phyloP scores from a whole-genome alignment of 2,888 invertebrate genomes.

The Philhelius pedissequus region DNA sequence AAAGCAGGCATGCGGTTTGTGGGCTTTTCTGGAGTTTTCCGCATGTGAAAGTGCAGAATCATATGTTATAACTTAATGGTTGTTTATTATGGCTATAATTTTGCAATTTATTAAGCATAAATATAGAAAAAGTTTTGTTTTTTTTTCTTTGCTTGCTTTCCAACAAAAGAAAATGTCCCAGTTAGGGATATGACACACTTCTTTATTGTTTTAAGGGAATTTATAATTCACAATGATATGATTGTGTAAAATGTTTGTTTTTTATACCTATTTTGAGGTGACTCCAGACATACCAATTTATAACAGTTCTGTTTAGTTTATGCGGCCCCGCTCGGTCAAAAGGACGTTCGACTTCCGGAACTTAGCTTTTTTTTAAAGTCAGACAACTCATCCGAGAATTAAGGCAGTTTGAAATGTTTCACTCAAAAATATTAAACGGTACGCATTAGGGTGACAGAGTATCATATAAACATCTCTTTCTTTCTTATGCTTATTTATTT shows the following conservation, averaged over 20 bases:
- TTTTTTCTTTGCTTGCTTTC: neutral
- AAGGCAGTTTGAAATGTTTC: too few species aligned
- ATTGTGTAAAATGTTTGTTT: neutral
- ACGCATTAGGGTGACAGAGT: too few species aligned
- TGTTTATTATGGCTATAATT: constrained; percentile 48
- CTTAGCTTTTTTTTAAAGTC: too few species aligned
- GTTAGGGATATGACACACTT: neutral
- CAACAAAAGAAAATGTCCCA: neutral
- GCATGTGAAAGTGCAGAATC: constrained; percentile 53
- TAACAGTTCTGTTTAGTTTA: too few species aligned
- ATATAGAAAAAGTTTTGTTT: neutral
- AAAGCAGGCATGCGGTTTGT: neutral
- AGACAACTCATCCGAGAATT: too few species aligned
- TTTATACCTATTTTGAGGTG: neutral
- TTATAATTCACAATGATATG: neutral
- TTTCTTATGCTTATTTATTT: too few species aligned
- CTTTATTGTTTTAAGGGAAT: neutral
- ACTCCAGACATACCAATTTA: too few species aligned
- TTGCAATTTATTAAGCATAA: constrained; percentile 48
- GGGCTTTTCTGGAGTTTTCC: constrained; percentile 11
- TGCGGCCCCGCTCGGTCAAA: too few species aligned
- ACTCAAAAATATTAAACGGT: too few species aligned
- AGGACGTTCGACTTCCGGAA: too few species aligned
- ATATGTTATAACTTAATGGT: constrained; percentile 58
- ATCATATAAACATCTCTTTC: too few species aligned